These are phyloP conservation scores for Typhlichthys subterraneus DNA, from an alignment of 2,797 vertebrate genomes.

Conservation along the genomic window DNA sequence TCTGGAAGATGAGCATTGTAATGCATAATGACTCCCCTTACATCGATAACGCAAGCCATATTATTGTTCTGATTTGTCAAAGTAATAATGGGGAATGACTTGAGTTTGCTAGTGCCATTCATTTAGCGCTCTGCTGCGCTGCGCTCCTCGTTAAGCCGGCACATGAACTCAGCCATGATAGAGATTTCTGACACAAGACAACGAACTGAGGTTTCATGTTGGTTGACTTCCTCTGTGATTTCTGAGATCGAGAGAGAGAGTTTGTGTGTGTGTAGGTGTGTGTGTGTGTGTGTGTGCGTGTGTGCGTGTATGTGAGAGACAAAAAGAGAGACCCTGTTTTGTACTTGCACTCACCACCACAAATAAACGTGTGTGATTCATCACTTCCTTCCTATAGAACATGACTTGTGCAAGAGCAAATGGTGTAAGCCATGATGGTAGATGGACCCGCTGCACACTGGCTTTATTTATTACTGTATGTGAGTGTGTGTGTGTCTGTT, in stretches of 20 bases:
- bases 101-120: no score
- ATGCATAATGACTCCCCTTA: no score
- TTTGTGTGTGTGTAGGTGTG: slow-evolving; percentile 4
- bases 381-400: slow-evolving; percentile 74
- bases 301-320: slow-evolving; percentile 22
- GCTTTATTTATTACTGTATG: slow-evolving; percentile 12
- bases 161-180: slow-evolving; percentile 42
- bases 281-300: slow-evolving; percentile 14
- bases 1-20: no score
- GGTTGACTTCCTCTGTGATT: slow-evolving; percentile 69
- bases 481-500: background rate
- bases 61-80: no score
- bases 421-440: slow-evolving; percentile 49
- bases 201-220: slow-evolving; percentile 62
- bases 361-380: slow-evolving; percentile 73
- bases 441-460: slow-evolving; percentile 9
- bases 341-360: slow-evolving; percentile 61
- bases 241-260: slow-evolving; percentile 25
- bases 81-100: no score
- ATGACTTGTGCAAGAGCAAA: slow-evolving; percentile 56
- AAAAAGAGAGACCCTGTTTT: slow-evolving; percentile 51
- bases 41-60: no score
- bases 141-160: background rate
- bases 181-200: slow-evolving; percentile 45
- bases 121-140: no score